Conservation (phyloP, 2,113 vertebrate genomes). For the Mustela nigripes region DNA sequence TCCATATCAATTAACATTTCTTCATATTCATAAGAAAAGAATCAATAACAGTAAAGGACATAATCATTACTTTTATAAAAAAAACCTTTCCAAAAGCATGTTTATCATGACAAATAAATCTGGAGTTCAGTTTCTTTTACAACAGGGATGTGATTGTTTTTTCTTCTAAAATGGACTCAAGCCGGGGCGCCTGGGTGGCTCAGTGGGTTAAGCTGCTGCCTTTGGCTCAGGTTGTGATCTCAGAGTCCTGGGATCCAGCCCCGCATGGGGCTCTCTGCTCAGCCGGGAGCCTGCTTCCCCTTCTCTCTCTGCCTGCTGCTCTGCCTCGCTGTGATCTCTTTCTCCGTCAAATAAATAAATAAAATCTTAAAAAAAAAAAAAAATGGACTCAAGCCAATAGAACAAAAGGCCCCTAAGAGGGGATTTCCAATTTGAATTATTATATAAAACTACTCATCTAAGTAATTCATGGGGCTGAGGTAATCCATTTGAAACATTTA, state of each 20-base stretch:
- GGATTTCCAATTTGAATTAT: neutral
- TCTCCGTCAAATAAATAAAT: too few relatives aligned
- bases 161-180: neutral
- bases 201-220: too few relatives aligned
- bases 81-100: neutral
- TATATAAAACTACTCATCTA: neutral
- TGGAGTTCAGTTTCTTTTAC: constrained; percentile 7
- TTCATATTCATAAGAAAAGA: neutral
- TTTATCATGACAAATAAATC: neutral
- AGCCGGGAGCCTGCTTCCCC: too few relatives aligned
- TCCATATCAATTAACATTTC: neutral
- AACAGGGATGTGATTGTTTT: neutral
- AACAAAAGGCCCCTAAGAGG: neutral
- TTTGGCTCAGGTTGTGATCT: too few relatives aligned
- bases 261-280: too few relatives aligned
- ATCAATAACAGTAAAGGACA: neutral
- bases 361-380: neutral
- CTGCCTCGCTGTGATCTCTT: too few relatives aligned
- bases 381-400: neutral
- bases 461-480: neutral
- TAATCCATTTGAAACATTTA: neutral
- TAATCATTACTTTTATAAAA: neutral
- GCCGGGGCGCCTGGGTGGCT: too few relatives aligned
- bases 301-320: too few relatives aligned
- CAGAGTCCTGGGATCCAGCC: too few relatives aligned